These are phyloP conservation scores for Crax fasciolata DNA, from an alignment of 2,797 vertebrate genomes.

Conservation along the genomic window DNA sequence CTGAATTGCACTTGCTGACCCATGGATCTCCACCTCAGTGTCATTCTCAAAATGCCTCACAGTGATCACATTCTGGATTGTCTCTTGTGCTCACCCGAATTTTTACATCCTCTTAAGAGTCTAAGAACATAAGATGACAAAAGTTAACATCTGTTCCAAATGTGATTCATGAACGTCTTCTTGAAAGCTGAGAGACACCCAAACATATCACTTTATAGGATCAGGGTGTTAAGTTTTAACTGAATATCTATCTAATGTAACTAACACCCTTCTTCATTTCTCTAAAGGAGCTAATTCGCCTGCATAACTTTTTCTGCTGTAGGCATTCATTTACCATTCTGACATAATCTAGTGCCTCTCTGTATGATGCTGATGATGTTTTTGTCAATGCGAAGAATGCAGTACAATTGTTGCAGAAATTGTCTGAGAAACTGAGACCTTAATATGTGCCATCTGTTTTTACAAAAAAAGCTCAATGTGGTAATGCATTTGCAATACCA, in stretches of 20 bases:
- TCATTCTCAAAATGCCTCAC: neutral
- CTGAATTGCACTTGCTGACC: neutral
- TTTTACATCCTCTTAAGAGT: neutral
- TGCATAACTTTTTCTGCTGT: conserved; percentile 90
- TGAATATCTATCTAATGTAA: conserved; percentile 60
- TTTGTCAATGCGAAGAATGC: conserved; percentile 92
- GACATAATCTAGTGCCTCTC: conserved; percentile 87
- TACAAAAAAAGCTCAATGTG: conserved; percentile 81
- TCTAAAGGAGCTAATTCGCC: conserved; percentile 85
- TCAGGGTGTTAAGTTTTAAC: conserved; percentile 48
- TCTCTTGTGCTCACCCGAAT: neutral
- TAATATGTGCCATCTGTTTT: conserved; percentile 96
- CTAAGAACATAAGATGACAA: neutral
- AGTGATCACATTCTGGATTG: neutral
- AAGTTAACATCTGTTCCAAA: neutral
- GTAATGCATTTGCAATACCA: conserved; percentile 87
- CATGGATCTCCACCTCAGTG: neutral
- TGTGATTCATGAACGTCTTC: neutral
- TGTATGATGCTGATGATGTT: conserved; percentile 93
- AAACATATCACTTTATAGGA: neutral
- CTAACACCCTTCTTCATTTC: conserved; percentile 60
- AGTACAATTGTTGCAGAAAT: conserved; percentile 88
- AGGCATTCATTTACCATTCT: conserved; percentile 85
- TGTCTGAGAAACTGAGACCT: conserved; percentile 87
- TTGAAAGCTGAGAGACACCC: neutral